Evolutionary conservation across 2,888 invertebrate species (phyloP), one percentile per base, ranked within the genome.

Genomic region (Leptinotarsa rubiginosa): DNA sequence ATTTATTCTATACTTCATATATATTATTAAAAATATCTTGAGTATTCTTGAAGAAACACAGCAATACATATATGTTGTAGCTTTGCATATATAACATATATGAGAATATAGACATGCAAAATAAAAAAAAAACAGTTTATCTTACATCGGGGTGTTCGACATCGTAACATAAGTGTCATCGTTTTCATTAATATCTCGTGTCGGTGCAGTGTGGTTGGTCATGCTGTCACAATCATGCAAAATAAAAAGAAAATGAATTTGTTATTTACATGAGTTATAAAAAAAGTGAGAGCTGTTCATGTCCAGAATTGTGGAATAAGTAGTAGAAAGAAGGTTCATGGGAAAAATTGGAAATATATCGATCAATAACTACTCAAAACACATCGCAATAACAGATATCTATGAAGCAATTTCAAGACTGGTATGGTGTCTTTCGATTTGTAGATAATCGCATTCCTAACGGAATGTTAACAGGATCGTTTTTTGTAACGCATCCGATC

Each of bases 131-230:
- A 62, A 41, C 4, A 41, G 4, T 25, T 69, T 73, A 65, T 70
- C 81, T 81, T 81, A 80, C 80, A 78, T 77, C 70, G 69, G 72
- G 73, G 78, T 76, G 59, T 80, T 79, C 59, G 76, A 73, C 78
- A 80, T 80, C 70, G 76, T 76, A 66, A 80, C 80, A 73, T 80
- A 80, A 67, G 76, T 78, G 76, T 74, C 77, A 66, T 80, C 79
- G 69, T 79, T 78, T 70, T 77, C 73, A 75, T 80, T 79, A 20
- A 77, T 67, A 70, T 79, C 80, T 79, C 78, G 77, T 80, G 77
- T 75, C 66, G 78, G 80, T 78, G 77, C 73, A 66, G 64, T 67
- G 77, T 74, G 52, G 70, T 75, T 80, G 70, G 73, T 80, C 80
- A 80, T 80, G 80, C 80, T 80, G 77, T 71, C 66, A 69, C 72